Conservation (phyloP, 1,140 invertebrate species). For the Leptopilina boulardi region DNA sequence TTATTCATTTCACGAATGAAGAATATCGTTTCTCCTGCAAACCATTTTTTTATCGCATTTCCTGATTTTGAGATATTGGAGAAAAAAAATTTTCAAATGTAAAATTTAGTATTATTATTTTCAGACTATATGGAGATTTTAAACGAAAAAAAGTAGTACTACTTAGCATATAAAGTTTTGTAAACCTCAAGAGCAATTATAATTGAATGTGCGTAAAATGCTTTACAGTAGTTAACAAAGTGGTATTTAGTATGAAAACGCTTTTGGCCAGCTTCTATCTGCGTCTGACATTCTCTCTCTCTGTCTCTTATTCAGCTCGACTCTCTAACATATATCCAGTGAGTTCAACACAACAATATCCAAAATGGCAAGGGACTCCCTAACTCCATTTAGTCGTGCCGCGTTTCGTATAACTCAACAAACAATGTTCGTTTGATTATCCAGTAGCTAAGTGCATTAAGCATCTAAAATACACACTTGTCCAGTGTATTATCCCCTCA, state of each 20-base stretch:
- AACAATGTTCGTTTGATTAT: constrained; percentile 55
- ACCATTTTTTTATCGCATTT: too few relatives aligned
- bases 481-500: neutral
- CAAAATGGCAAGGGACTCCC: constrained; percentile 34
- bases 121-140: too few relatives aligned
- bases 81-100: too few relatives aligned
- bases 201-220: neutral
- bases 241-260: neutral
- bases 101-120: too few relatives aligned
- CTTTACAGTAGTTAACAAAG: neutral
- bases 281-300: neutral
- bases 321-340: neutral
- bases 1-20: too few relatives aligned
- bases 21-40: too few relatives aligned
- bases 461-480: constrained; percentile 41
- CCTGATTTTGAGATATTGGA: too few relatives aligned
- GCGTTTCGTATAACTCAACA: constrained; percentile 47
- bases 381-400: constrained; percentile 45
- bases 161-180: too few relatives aligned
- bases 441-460: constrained; percentile 52
- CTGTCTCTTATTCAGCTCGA: neutral
- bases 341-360: neutral
- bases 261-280: neutral
- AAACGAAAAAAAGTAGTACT: neutral
- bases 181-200: neutral